Percentiles rank a stretch among this genome's conserved stretches.
Evolutionary conservation across 2,888 invertebrate genomes (phyloP).

Genomic region (Ochlodes sylvanus): DNA sequence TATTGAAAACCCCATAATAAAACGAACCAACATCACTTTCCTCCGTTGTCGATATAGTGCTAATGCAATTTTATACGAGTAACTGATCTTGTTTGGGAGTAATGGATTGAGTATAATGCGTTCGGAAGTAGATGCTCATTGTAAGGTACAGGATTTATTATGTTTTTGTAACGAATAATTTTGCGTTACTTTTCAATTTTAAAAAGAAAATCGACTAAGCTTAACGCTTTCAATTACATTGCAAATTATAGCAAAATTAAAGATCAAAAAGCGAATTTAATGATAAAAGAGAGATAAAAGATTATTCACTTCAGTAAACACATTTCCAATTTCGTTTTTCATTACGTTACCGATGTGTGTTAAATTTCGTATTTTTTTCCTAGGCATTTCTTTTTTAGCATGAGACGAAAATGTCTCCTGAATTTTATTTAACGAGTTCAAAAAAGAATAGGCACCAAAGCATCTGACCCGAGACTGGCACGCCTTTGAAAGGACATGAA

Average conservation of each 20-base stretch:
- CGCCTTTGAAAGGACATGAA: slow-evolving; percentile 31
- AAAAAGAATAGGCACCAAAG: slow-evolving; percentile 25
- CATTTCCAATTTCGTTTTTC: background rate
- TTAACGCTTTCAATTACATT: background rate
- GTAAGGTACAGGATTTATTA: no score
- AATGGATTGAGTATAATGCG: no score
- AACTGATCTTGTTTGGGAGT: no score
- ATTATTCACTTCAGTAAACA: background rate
- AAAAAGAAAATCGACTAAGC: no score
- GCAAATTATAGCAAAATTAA: background rate
- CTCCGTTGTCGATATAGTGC: no score
- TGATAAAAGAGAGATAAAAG: background rate
- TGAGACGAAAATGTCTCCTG: slow-evolving; percentile 15
- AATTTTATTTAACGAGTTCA: slow-evolving; percentile 13
- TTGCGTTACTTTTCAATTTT: no score
- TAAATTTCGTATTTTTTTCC: background rate
- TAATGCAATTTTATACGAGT: no score
- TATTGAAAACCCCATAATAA: no score
- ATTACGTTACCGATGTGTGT: background rate
- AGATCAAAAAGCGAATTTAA: background rate
- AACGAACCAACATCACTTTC: no score
- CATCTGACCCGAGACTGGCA: slow-evolving; percentile 14
- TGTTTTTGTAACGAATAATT: no score
- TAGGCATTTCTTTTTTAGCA: background rate
- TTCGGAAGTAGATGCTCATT: no score